Evolutionary conservation across 2,113 vertebrate genomes (phyloP).

Genomic region (Misgurnus mizolepis): DNA sequence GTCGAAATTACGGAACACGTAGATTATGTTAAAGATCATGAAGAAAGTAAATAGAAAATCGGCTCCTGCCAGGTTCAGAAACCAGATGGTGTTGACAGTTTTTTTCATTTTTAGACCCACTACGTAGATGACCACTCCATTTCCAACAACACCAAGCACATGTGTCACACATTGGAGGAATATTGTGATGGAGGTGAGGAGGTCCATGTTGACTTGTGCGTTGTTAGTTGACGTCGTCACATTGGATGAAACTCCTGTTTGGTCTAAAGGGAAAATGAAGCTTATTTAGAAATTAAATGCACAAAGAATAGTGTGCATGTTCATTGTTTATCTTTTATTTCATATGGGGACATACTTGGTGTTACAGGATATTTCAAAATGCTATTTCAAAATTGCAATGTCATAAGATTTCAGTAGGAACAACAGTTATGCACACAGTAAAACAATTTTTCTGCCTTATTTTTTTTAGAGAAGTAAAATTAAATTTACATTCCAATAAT

Average conservation of each 20-base stretch:
- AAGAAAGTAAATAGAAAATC: conserved; percentile 69
- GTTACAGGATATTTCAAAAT: neutral
- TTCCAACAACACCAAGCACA: conserved; percentile 54
- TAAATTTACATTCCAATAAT: too few species aligned
- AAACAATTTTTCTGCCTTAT: too few species aligned
- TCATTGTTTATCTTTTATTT: neutral
- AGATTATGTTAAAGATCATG: conserved; percentile 57
- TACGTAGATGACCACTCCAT: neutral
- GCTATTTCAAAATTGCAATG: neutral
- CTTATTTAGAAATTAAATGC: too few species aligned
- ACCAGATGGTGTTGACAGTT: conserved; percentile 67
- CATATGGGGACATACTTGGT: neutral
- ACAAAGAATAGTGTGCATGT: neutral
- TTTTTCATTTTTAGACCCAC: neutral
- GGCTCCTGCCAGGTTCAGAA: conserved; percentile 70
- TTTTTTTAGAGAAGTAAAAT: too few species aligned
- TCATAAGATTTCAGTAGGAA: neutral
- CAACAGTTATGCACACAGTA: too few species aligned
- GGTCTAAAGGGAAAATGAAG: neutral
- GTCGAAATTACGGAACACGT: fast-evolving
- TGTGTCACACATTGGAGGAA: conserved; percentile 58
- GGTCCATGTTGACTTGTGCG: neutral
- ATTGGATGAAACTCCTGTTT: neutral
- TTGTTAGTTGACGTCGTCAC: neutral
- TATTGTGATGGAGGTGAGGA: neutral